phyloP scores from a whole-genome alignment of 1,140 invertebrate genomes.

The Tetramorium alpestre region DNA sequence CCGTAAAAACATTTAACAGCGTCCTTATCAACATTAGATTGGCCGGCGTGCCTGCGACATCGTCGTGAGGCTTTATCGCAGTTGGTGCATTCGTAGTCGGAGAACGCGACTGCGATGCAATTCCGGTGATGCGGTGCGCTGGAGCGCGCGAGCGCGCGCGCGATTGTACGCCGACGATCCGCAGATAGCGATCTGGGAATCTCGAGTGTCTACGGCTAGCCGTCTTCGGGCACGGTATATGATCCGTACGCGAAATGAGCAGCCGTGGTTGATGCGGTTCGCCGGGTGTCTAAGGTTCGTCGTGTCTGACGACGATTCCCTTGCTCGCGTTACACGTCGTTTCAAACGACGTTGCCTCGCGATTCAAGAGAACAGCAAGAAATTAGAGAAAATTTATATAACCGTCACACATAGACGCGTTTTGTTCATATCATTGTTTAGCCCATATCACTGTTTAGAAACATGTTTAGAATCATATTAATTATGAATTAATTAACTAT shows the following conservation, averaged over 20 bases:
- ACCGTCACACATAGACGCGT: background rate
- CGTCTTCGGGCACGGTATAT: conserved; percentile 59
- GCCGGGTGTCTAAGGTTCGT: conserved; percentile 62
- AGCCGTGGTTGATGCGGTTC: conserved; percentile 67
- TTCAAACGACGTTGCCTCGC: conserved; percentile 17
- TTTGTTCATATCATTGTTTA: background rate
- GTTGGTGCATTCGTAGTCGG: background rate
- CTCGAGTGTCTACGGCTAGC: conserved; percentile 75
- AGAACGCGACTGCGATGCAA: conserved; percentile 14
- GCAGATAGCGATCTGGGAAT: conserved; percentile 77
- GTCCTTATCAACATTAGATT: background rate
- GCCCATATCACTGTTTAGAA: background rate
- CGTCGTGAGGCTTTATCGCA: conserved; percentile 2
- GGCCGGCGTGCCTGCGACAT: background rate
- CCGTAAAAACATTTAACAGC: background rate
- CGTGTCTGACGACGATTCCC: conserved; percentile 45
- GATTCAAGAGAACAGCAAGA: background rate
- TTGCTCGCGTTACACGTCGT: conserved; percentile 36
- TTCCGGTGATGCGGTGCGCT: conserved; percentile 32
- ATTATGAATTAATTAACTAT: conserved; percentile 22
- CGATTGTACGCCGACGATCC: conserved; percentile 72
- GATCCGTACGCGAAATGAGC: conserved; percentile 68
- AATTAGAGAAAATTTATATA: background rate
- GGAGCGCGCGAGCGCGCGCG: conserved; percentile 33
- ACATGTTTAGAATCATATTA: background rate